These are phyloP conservation scores for Musca domestica DNA, from an alignment of 1,140 invertebrate species.

Conservation along the genomic window DNA sequence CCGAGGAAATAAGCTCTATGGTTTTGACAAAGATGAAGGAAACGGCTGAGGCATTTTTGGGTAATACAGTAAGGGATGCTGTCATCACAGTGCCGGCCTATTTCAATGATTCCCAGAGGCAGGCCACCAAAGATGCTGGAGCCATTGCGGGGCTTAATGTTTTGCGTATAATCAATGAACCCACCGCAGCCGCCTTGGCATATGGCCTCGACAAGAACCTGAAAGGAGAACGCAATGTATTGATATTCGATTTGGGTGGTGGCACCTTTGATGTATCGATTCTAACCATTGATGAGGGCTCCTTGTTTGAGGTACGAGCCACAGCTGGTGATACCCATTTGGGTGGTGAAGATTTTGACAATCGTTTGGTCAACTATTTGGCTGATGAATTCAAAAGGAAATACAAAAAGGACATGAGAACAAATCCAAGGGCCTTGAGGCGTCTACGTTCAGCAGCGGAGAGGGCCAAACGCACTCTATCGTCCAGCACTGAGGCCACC, in stretches of 20 bases:
- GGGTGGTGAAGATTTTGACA: no score
- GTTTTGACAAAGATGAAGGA: conserved; percentile 79
- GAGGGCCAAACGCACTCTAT: conserved; percentile 65
- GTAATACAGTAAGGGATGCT: conserved; percentile 64
- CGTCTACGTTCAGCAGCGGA: conserved; percentile 74
- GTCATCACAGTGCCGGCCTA: conserved; percentile 64
- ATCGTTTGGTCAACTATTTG: conserved; percentile 75
- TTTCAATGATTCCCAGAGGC: conserved; percentile 66
- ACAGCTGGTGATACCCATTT: conserved; percentile 74
- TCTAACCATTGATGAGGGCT: conserved; percentile 80
- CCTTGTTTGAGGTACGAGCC: conserved; percentile 71
- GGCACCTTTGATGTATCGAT: conserved; percentile 84
- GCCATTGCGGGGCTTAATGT: conserved; percentile 67
- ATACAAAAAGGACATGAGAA: conserved; percentile 73
- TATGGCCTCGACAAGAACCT: conserved; percentile 73
- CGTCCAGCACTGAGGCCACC: conserved; percentile 65
- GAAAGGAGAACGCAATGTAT: conserved; percentile 68
- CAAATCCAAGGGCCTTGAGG: conserved; percentile 72
- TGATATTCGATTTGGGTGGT: conserved; percentile 72
- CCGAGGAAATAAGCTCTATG: conserved; percentile 78
- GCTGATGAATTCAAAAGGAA: conserved; percentile 77
- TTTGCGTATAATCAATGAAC: no score
- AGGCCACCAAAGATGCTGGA: conserved; percentile 66
- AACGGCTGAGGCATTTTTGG: conserved; percentile 76
- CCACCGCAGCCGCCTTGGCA: conserved; percentile 70